A percentile compares a stretch with the other conserved stretches of the same genome.
phyloP scores from a whole-genome alignment of 1,140 invertebrate genomes.

The Luehdorfia chinensis region DNA sequence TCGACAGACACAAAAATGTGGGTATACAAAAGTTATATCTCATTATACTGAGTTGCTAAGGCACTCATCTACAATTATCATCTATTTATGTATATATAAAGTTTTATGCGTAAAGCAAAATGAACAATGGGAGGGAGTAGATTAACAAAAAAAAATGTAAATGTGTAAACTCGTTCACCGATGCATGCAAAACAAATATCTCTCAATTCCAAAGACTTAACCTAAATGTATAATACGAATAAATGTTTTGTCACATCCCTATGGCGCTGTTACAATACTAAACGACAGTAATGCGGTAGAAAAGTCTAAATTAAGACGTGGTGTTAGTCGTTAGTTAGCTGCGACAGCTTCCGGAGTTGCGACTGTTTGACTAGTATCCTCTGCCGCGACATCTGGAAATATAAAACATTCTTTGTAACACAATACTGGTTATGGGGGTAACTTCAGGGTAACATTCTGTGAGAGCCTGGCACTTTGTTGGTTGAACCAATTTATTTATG shows the following conservation, averaged over 20 bases:
- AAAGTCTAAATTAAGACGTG: constrained; percentile 43
- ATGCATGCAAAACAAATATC: constrained; percentile 61
- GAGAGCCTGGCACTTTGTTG: too few species aligned
- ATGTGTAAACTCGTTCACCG: constrained; percentile 54
- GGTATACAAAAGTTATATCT: constrained; percentile 46
- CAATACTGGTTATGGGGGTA: too few species aligned
- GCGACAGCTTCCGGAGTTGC: constrained; percentile 30
- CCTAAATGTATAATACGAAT: constrained; percentile 65
- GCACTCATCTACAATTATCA: constrained; percentile 69
- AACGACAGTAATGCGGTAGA: constrained; percentile 55
- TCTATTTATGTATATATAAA: constrained; percentile 52
- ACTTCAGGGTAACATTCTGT: too few species aligned
- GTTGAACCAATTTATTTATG: too few species aligned
- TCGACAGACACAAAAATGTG: constrained; percentile 36
- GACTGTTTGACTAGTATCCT: constrained; percentile 42
- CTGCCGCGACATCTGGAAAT: constrained; percentile 43
- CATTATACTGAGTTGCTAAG: constrained; percentile 72
- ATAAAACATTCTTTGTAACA: too few species aligned
- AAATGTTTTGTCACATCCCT: constrained; percentile 67
- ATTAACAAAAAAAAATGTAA: constrained; percentile 27
- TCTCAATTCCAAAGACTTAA: constrained; percentile 72
- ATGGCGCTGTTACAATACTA: constrained; percentile 50
- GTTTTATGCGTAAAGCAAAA: constrained; percentile 50
- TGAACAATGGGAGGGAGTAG: constrained; percentile 30
- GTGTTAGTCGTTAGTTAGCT: constrained; percentile 45